phyloP scores from a whole-genome alignment of 2,113 vertebrate species.

The Eptesicus fuscus region DNA sequence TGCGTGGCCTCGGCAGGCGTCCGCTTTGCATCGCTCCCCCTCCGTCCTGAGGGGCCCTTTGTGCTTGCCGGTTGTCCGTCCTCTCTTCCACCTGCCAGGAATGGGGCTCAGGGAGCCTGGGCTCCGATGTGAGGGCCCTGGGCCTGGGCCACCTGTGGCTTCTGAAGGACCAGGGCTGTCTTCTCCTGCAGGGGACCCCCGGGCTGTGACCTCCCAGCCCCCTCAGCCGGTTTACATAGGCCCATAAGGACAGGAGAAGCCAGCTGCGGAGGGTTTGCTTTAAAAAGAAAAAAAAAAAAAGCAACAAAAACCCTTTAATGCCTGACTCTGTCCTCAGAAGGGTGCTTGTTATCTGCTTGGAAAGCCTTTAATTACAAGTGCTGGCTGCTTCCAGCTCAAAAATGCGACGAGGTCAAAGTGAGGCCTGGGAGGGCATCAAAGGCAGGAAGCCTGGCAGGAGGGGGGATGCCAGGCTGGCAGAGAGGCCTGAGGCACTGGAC shows the following conservation, averaged over 20 bases:
- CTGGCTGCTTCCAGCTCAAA: neutral
- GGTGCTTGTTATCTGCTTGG: slow-evolving; percentile 36
- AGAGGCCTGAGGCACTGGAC: neutral
- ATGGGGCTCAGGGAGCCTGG: neutral
- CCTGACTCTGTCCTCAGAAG: neutral
- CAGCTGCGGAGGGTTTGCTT: neutral
- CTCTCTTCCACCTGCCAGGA: neutral
- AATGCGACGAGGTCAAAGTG: neutral
- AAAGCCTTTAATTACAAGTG: slow-evolving; percentile 58
- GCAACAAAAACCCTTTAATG: slow-evolving; percentile 41
- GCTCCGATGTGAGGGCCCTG: neutral
- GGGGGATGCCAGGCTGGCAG: neutral
- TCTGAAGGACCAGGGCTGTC: neutral
- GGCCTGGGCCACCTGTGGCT: neutral
- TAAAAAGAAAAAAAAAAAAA: neutral
- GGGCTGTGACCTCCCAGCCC: neutral
- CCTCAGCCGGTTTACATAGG: neutral
- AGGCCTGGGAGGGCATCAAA: neutral
- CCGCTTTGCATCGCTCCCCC: neutral
- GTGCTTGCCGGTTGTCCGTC: too few species aligned
- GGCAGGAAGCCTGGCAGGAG: neutral
- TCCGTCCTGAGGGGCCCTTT: neutral
- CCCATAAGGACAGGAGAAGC: neutral
- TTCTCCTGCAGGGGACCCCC: neutral
- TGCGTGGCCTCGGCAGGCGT: rapidly evolving